Evolutionary conservation across 2,888 invertebrate genomes (phyloP).

Genomic region (Muschampia staudingeri): DNA sequence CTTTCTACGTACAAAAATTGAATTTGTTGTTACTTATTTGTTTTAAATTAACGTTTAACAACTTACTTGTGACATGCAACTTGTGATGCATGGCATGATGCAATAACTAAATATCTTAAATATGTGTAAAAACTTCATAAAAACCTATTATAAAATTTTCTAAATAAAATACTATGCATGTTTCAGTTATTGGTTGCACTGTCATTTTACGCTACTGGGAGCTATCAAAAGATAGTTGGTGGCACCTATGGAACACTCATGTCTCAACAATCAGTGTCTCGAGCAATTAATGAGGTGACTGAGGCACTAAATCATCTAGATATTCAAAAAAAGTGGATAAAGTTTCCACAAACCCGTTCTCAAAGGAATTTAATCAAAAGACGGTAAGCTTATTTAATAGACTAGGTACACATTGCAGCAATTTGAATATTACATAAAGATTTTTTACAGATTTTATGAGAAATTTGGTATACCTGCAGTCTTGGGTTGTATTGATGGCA

Average conservation of each 20-base stretch:
- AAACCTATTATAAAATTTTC: too few species aligned
- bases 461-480: constrained; percentile 7
- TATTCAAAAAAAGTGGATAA: neutral
- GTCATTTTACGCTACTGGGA: constrained; percentile 53
- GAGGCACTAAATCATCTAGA: constrained; percentile 40
- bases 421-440: neutral
- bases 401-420: neutral
- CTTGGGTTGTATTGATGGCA: constrained; percentile 40
- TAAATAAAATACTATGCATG: too few species aligned
- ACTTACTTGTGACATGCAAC: too few species aligned
- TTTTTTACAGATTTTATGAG: constrained; percentile 23
- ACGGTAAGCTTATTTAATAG: neutral
- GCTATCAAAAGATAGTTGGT: constrained; percentile 56
- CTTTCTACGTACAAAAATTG: too few species aligned
- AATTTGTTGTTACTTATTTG: too few species aligned
- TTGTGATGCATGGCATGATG: too few species aligned
- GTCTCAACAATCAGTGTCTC: constrained; percentile 59
- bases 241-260: constrained; percentile 43
- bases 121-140: too few species aligned
- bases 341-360: neutral
- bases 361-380: neutral
- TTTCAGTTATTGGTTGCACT: neutral
- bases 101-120: too few species aligned
- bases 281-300: constrained; percentile 50
- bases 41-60: too few species aligned